Percentiles rank a stretch among this genome's conserved stretches.
Evolutionary conservation across 2,113 vertebrate species (phyloP).

Genomic region (Xiphias gladius): DNA sequence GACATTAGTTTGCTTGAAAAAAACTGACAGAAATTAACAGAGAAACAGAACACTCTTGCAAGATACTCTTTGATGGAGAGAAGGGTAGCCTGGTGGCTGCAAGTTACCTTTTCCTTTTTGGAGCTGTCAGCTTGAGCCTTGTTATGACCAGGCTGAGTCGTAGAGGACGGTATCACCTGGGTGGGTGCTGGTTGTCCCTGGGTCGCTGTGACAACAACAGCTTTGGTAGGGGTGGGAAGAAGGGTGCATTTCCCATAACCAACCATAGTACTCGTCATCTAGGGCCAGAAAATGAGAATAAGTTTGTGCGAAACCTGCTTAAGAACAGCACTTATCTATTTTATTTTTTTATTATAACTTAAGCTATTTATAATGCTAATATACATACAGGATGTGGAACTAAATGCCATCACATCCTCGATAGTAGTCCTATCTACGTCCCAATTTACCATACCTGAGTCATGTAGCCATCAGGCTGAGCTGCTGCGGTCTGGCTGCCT

Average conservation of each 20-base stretch:
- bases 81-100: no score
- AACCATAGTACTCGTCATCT: slow-evolving; percentile 84
- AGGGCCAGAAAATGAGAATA: slow-evolving; percentile 24
- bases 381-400: neutral
- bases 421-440: no score
- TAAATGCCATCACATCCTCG: neutral
- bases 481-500: slow-evolving; percentile 84
- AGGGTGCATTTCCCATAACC: slow-evolving; percentile 84
- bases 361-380: neutral
- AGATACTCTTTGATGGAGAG: slow-evolving; percentile 27
- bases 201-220: slow-evolving; percentile 63
- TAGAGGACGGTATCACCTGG: slow-evolving; percentile 87
- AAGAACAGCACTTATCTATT: neutral
- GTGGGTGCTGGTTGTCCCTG: slow-evolving; percentile 82
- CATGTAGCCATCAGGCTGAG: slow-evolving; percentile 88
- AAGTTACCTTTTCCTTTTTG: slow-evolving; percentile 94
- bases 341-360: neutral
- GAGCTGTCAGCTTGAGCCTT: slow-evolving; percentile 95
- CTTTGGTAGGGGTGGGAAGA: slow-evolving; percentile 86
- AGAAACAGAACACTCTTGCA: neutral
- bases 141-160: slow-evolving; percentile 85
- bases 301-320: neutral
- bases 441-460: slow-evolving; percentile 85
- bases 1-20: neutral
- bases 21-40: neutral